Base-by-base conservation (phyloP, 1,140 invertebrate species). In the Drosophila eugracilis region DNA sequence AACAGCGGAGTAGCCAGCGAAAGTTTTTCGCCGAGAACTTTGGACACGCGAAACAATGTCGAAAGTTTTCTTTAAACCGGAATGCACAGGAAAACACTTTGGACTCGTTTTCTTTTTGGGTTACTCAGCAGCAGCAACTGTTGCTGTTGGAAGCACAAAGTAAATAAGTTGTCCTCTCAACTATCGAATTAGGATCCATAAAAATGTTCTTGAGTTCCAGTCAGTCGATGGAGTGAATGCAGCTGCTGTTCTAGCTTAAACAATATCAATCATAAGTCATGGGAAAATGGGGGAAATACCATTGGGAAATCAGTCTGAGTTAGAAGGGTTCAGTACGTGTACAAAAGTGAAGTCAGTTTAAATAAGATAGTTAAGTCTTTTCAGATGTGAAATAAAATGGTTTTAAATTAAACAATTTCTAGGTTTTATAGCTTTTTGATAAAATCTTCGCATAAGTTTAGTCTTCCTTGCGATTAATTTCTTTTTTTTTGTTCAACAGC, bases 141-240 rank as follows among this genome's bases (percentile, higher is more conserved):
- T 71, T 54, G 48, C 42, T 36, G n/a, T 34, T 42, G 14, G 9
- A 9, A 9, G 39, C 21, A 24, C 6, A 24, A 24, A 44, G 41
- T 24, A 36, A 22, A 44, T 66, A 22, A 37, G 19, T 44, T 32
- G n/a, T 21, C 6, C n/a, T 30, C 26, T 17, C 17, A 53, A 41
- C 73, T 49, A 77, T 75, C 63, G 69, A 88, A 81, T 86, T 78
- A 78, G 66, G 72, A 62, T 48, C 74, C 74, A 78, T 88, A 66
- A 88, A 86, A 69, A 74, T 77, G 76, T 75, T 63, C 76, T 49
- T 44, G 66, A 49, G 45, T 60, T 63, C 54, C 63, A 78, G 53
- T 63, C 58, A 22, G 36, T 42, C 22, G 36, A 66, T 65, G 24
- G 45, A 70, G 30, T 52, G 19, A 15, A 7, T 15, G 42, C 26